phyloP scores from a whole-genome alignment of 2,888 invertebrate species.

The Ornithoptera priamus region DNA sequence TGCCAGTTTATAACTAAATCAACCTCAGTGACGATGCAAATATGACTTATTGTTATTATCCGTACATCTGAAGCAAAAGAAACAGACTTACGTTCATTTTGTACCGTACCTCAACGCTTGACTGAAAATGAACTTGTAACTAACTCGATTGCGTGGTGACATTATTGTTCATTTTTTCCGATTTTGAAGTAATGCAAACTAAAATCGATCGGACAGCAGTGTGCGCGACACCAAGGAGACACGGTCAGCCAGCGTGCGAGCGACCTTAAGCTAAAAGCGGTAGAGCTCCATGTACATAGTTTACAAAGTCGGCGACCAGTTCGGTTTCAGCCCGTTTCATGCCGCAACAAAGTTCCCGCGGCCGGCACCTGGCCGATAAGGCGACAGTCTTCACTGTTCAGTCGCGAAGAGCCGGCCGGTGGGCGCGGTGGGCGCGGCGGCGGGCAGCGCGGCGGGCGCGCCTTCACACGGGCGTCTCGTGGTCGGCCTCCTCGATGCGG shows the following conservation, averaged over 20 bases:
- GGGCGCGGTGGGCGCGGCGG: conserved; percentile 32
- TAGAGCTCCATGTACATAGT: neutral
- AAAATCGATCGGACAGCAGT: too few species aligned
- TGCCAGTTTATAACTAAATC: too few species aligned
- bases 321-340: neutral
- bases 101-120: too few species aligned
- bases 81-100: too few species aligned
- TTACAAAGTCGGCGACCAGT: neutral
- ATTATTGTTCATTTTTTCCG: too few species aligned
- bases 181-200: too few species aligned
- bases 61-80: too few species aligned
- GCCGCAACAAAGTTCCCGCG: conserved; percentile 38
- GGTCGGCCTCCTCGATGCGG: conserved; percentile 89
- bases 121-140: too few species aligned
- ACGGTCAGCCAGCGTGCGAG: neutral
- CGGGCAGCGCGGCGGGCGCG: conserved; percentile 62
- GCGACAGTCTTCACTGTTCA: neutral
- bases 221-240: too few species aligned
- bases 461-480: conserved; percentile 89
- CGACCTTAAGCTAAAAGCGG: neutral
- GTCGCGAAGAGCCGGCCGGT: neutral
- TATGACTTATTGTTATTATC: too few species aligned
- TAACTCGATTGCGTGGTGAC: too few species aligned
- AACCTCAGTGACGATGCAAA: too few species aligned
- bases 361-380: conserved; percentile 1